Conservation (phyloP, 2,797 vertebrate genomes). For the Mionectes olivaceus region DNA sequence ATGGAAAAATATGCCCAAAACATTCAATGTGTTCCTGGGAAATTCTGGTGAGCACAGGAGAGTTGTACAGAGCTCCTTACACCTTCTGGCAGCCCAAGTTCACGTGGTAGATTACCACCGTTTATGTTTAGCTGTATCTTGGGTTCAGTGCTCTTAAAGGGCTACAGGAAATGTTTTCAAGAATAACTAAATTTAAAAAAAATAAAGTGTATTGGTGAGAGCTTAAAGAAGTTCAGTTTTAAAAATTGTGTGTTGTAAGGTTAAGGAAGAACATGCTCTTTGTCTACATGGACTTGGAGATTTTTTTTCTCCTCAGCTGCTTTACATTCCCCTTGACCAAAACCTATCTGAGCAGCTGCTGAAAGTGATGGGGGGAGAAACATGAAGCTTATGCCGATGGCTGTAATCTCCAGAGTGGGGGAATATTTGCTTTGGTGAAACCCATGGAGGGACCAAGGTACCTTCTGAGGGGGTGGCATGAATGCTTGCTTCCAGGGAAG, state of each 20-base stretch:
- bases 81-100: background rate
- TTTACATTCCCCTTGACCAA: background rate
- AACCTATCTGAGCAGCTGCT: background rate
- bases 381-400: fast-evolving
- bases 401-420: background rate
- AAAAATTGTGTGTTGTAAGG: background rate
- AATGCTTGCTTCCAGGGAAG: background rate
- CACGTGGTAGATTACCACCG: background rate
- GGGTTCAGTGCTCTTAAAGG: background rate
- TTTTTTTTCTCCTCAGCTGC: fast-evolving
- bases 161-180: background rate
- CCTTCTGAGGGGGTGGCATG: fast-evolving
- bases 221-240: background rate
- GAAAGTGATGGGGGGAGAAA: background rate
- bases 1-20: background rate
- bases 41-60: background rate
- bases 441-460: background rate
- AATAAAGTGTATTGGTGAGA: background rate
- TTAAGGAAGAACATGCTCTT: background rate
- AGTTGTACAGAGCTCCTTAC: fast-evolving
- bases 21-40: background rate
- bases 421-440: background rate
- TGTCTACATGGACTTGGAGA: fast-evolving
- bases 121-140: background rate
- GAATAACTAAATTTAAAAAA: background rate